Percentiles rank a stretch among this genome's conserved stretches.
Evolutionary conservation across 2,797 vertebrate genomes (phyloP).

Genomic region (Austrolebias charrua): DNA sequence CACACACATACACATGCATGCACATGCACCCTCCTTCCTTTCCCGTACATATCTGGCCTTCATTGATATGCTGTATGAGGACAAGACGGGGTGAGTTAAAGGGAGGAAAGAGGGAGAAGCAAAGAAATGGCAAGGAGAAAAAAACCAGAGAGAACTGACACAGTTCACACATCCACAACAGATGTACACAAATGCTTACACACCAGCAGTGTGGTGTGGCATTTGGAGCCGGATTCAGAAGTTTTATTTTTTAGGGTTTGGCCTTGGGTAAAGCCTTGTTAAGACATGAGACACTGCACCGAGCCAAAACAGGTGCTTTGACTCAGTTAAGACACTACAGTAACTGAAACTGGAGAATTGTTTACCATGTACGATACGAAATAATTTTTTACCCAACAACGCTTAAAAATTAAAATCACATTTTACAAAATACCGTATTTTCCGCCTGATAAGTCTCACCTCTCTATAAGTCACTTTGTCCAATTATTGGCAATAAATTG

Average conservation of each 20-base stretch:
- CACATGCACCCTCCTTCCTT: constrained; percentile 3
- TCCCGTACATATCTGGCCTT: constrained; percentile 96
- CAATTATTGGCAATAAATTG: no score
- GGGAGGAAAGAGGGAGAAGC: constrained; percentile 59
- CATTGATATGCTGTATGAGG: constrained; percentile 99
- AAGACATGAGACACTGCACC: constrained; percentile 85
- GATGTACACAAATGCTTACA: constrained; percentile 64
- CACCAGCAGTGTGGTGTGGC: constrained; percentile 66
- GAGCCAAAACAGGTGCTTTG: constrained; percentile 78
- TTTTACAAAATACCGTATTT: no score
- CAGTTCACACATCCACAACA: constrained; percentile 69
- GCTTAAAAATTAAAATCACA: no score
- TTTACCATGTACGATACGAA: no score
- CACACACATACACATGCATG: constrained; percentile 19
- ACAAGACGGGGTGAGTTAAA: constrained; percentile 73
- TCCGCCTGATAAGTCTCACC: no score
- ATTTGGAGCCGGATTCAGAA: constrained; percentile 57
- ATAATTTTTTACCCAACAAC: constrained; percentile 28
- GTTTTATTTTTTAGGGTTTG: constrained; percentile 83
- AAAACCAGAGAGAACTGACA: constrained; percentile 70
- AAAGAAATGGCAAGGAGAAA: constrained; percentile 35
- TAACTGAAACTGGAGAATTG: constrained; percentile 88
- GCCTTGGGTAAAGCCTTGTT: constrained; percentile 86
- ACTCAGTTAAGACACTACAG: constrained; percentile 85
- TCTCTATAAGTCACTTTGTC: no score